These are phyloP conservation scores for Artibeus jamaicensis DNA, from an alignment of 2,797 vertebrate species.

Conservation along the genomic window DNA sequence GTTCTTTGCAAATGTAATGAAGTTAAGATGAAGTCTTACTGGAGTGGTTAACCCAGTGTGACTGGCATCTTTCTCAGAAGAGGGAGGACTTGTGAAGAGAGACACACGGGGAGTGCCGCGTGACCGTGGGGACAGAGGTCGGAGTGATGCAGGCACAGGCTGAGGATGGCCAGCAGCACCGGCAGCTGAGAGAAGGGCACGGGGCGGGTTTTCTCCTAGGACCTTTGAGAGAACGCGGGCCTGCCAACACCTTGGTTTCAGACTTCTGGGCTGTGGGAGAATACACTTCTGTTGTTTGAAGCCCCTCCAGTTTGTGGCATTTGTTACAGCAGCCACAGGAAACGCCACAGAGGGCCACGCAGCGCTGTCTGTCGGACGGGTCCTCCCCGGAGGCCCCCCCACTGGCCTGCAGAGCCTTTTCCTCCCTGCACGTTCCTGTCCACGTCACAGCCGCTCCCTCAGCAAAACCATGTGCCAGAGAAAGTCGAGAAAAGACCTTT, in stretches of 20 bases:
- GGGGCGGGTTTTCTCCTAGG: not conserved
- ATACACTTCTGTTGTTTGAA: not conserved
- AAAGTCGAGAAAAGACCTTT: not conserved
- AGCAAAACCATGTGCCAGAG: not conserved
- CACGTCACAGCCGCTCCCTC: not conserved
- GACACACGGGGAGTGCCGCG: fast-evolving
- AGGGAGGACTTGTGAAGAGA: not conserved
- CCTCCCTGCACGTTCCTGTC: not conserved
- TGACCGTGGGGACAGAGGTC: not conserved
- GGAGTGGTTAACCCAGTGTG: not conserved
- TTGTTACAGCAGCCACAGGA: not conserved
- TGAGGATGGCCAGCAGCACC: not conserved
- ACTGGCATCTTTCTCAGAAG: not conserved
- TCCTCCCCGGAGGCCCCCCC: no score
- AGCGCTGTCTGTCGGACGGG: no score
- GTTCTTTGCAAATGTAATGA: not conserved
- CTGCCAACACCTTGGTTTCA: not conserved
- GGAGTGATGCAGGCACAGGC: not conserved
- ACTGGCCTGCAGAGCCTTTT: not conserved
- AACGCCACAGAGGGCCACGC: not conserved
- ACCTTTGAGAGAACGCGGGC: not conserved
- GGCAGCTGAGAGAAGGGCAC: not conserved
- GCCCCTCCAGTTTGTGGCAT: not conserved
- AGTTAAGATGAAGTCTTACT: not conserved
- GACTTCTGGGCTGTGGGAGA: not conserved